phyloP scores from a whole-genome alignment of 1,140 invertebrate species.

The Bombus sibiricus region DNA sequence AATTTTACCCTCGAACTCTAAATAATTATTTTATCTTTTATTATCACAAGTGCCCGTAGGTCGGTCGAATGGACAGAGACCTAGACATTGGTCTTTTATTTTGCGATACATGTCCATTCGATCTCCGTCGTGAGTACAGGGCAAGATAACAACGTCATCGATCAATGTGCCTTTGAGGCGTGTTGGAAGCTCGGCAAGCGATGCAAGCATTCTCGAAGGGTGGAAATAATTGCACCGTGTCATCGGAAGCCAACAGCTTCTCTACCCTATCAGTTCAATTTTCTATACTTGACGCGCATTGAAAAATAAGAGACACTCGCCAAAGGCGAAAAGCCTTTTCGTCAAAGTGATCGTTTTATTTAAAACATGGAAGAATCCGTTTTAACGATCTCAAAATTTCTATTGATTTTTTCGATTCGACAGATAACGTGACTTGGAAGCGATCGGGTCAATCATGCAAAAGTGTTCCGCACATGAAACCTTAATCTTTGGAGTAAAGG shows the following conservation, averaged over 20 bases:
- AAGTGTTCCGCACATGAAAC: neutral
- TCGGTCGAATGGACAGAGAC: neutral
- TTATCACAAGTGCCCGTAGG: neutral
- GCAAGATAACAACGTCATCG: constrained; percentile 15
- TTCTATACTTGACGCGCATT: neutral
- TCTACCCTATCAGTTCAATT: neutral
- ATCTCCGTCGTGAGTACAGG: neutral
- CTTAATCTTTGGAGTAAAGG: neutral
- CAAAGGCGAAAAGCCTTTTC: too few relatives aligned
- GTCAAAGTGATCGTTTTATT: too few relatives aligned
- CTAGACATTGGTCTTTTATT: neutral
- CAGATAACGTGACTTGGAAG: too few relatives aligned
- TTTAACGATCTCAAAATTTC: too few relatives aligned
- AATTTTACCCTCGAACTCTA: too few relatives aligned
- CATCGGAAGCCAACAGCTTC: neutral
- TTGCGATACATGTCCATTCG: neutral
- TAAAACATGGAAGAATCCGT: rapidly evolving
- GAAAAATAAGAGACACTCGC: neutral
- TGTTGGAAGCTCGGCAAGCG: neutral
- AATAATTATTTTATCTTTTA: neutral
- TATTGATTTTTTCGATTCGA: too few relatives aligned
- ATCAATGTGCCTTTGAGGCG: constrained; percentile 16
- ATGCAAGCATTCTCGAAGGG: neutral
- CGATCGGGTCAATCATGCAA: neutral
- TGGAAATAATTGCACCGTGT: constrained; percentile 16